Conservation (phyloP, 2,888 invertebrate genomes). For the Hyles lineata region DNA sequence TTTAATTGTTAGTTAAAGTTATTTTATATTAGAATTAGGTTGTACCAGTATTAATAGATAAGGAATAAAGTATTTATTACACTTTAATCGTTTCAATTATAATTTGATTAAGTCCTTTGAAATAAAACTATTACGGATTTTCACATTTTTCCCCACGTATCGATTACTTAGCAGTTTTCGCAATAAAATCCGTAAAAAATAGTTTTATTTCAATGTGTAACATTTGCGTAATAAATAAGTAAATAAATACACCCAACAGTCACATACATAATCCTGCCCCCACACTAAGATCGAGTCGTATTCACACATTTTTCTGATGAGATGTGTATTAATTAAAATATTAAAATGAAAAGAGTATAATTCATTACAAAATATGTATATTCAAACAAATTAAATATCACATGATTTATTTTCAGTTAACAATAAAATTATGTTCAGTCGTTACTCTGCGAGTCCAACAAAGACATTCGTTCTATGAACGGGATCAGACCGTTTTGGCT, state of each 20-base stretch:
- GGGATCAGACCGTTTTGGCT: constrained; percentile 43
- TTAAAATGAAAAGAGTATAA: too few species aligned
- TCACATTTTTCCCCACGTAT: too few species aligned
- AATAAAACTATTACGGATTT: too few species aligned
- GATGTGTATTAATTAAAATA: too few species aligned
- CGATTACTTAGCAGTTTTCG: too few species aligned
- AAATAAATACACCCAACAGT: too few species aligned
- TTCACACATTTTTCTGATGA: too few species aligned
- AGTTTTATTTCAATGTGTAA: too few species aligned
- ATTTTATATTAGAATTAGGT: neutral
- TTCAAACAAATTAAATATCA: neutral
- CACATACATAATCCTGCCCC: too few species aligned
- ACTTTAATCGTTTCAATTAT: constrained; percentile 39
- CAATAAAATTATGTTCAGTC: neutral
- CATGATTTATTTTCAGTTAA: constrained; percentile 2
- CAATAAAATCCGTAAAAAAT: too few species aligned
- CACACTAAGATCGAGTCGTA: too few species aligned
- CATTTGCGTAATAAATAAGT: too few species aligned
- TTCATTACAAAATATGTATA: neutral
- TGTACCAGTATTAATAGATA: constrained; percentile 3
- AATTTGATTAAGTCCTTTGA: neutral
- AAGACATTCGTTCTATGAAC: constrained; percentile 43
- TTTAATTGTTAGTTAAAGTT: neutral
- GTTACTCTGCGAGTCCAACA: neutral
- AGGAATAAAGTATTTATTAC: constrained; percentile 2